Base-by-base conservation (phyloP, 2,113 vertebrate genomes). In the Paratilapia polleni region DNA sequence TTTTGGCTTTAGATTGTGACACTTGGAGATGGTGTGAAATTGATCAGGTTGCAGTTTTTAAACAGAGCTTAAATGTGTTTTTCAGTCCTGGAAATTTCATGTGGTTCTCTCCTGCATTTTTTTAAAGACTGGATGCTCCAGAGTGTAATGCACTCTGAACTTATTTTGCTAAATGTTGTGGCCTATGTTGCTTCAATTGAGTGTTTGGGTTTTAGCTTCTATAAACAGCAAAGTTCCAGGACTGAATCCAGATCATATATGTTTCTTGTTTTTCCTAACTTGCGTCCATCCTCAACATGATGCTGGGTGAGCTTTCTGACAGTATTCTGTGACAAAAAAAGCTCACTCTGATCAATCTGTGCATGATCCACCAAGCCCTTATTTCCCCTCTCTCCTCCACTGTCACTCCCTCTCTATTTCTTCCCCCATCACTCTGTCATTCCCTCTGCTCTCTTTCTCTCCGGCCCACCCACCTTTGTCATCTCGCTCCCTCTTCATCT, bases 401-500 rank as follows among this genome's bases (percentile, higher is more conserved):
- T 8, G 28, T 62, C 85, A 36, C 52, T 38, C 10, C 6, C 22
- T 28, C 73, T 61, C 12, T 77, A 8, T 31, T 41, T 14, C 22
- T 26, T 12, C 12, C 20, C 63, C 66, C n/a, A 49, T 77, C 47
- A 52, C 61, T 28, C 56, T 19, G 7, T 82, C 78, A 4, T 68
- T 66, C 76, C 49, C 75, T 68, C n/a, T 74, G 66, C 75, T 75
- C 52, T 57, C 38, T 52, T 5, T 26, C 43, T 43, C 26, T 64
- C 59, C 0, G 2, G 19, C 60, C 62, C 83, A 19, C 83, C 78
- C 77, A 66, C 57, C 22, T 73, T 54, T 77, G 70, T 84, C 83
- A 57, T 85, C 68, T 82, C 70, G 62, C 22, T 47, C 57, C 62
- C 36, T 57, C 77, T 86, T 84, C 87, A 88, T 90, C 60, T 79